Base-by-base conservation (phyloP, 2,797 vertebrate species). In the Catamblyrhynchus diadema region DNA sequence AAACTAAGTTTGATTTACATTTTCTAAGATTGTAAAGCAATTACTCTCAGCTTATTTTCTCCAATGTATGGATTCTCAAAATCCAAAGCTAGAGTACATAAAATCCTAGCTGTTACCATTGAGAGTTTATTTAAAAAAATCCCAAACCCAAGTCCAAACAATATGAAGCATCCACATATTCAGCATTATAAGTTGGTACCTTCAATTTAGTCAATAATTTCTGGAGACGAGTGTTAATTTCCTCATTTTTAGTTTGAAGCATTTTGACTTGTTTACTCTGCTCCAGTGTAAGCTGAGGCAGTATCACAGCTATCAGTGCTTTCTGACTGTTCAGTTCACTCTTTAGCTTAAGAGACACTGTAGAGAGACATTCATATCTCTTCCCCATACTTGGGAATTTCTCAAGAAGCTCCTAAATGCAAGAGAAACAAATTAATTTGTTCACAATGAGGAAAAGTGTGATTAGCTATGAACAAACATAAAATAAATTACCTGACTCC, bases 361-460 rank as follows among this genome's bases (percentile, higher is more conserved):
- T 70, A 59, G 83, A 94, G 22, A 98, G 67, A 87, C 88, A 94
- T 24, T 98, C 97, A 23, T 96, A 98, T 12, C 91, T 85, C 95
- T 93, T 89, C 77, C 62, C 80, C 62, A 97, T 60, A 22, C 39
- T 44, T 56, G 94, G 37, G 39, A 98, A 97, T 92, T 93, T 97
- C 77, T 97, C 96, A 66, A 98, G 96, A 60, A 97, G 96, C n/a
- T 97, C 97, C 98, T 98, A 91, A 90, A 95, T 30, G 35, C 78
- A 96, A 95, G 27, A 14, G 19, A 54, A 85, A 92, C 6, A 66
- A 84, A 93, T 70, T 24, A 10, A 67, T 59, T 85, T 8, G 12
- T 51, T 79, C 65, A 87, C 27, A 77, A 8, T n/a, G 53, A 75
- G 14, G n/a, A 22, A 57, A 20, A 57, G 8, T 25, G 24, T 13